A percentile compares a stretch with the other conserved stretches of the same genome.
These are phyloP conservation scores for Agelas oroides DNA, from an alignment of 37 sponge, comb jelly and placozoan species.

Conservation along the genomic window DNA sequence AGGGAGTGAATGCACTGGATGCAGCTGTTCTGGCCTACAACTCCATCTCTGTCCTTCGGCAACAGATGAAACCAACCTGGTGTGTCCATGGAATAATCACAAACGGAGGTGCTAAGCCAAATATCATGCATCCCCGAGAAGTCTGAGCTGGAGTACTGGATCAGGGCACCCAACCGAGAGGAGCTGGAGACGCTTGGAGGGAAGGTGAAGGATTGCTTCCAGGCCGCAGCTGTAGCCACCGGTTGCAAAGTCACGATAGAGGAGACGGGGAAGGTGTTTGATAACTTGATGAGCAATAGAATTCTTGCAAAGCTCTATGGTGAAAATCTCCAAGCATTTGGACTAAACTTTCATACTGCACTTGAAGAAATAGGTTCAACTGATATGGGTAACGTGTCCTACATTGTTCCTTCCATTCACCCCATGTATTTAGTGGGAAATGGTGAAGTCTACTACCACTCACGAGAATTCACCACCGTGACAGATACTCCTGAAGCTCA, in stretches of 20 bases:
- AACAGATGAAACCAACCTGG: conserved; percentile 92
- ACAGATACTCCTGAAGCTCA: conserved; percentile 74
- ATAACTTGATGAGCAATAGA: conserved; percentile 62
- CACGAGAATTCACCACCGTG: conserved; percentile 69
- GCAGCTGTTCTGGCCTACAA: conserved; percentile 93
- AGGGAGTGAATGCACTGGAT: conserved; percentile 92
- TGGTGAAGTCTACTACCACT: conserved; percentile 71
- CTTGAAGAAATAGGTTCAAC: conserved; percentile 61
- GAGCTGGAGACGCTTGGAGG: conserved; percentile 57
- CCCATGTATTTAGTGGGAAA: conserved; percentile 74
- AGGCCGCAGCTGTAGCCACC: conserved; percentile 79
- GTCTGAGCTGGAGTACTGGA: conserved; percentile 50
- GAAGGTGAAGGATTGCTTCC: conserved; percentile 60
- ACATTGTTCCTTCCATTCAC: conserved; percentile 86
- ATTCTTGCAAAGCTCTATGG: conserved; percentile 48
- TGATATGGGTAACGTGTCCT: conserved; percentile 95
- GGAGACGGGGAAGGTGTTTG: conserved; percentile 1
- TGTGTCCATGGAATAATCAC: conserved; percentile 87
- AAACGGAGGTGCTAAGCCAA: conserved; percentile 87
- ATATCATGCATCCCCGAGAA: conserved; percentile 89
- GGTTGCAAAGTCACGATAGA: conserved; percentile 76
- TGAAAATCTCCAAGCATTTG: conserved; percentile 28
- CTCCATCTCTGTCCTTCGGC: conserved; percentile 80
- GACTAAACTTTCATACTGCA: background rate
- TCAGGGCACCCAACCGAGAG: conserved; percentile 71